phyloP scores from a whole-genome alignment of 2,797 vertebrate species.

The Notolepis coatsorum region DNA sequence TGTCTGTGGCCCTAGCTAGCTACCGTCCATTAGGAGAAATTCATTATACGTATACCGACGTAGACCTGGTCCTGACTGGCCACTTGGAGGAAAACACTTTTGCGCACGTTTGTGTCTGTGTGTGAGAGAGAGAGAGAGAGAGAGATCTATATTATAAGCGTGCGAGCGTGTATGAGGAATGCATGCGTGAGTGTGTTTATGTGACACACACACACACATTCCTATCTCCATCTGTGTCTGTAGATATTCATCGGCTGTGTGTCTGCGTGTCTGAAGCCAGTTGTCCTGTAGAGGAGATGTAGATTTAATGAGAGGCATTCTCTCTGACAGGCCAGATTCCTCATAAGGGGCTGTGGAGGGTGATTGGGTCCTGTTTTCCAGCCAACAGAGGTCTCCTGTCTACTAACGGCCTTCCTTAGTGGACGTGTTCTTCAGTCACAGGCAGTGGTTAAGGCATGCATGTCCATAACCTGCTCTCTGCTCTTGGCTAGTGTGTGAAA shows the following conservation, averaged over 20 bases:
- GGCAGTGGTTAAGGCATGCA: background rate
- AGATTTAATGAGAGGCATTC: constrained; percentile 50
- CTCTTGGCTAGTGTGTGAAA: constrained; percentile 23
- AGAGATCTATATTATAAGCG: too few relatives aligned
- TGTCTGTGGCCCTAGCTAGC: constrained; percentile 43
- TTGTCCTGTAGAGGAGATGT: constrained; percentile 33
- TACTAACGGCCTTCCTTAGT: constrained; percentile 25
- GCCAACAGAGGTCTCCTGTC: constrained; percentile 33
- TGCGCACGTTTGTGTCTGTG: constrained; percentile 2
- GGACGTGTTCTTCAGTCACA: constrained; percentile 22
- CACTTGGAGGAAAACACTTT: constrained; percentile 40
- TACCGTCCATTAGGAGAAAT: constrained; percentile 68
- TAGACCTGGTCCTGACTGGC: constrained; percentile 29
- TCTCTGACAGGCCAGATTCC: constrained; percentile 46
- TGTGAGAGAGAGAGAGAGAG: constrained; percentile 3
- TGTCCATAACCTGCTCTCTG: constrained; percentile 1
- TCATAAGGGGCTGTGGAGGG: constrained; percentile 42
- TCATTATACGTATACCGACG: constrained; percentile 56
- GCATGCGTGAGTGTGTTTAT: constrained; percentile 5
- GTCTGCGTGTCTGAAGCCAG: constrained; percentile 9
- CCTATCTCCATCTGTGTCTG: too few relatives aligned
- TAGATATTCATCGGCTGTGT: background rate
- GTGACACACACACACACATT: too few relatives aligned
- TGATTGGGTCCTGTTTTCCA: constrained; percentile 50
- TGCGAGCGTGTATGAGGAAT: too few relatives aligned